Conservation (phyloP, 2,113 vertebrate species). For the Myiopsitta monachus region DNA sequence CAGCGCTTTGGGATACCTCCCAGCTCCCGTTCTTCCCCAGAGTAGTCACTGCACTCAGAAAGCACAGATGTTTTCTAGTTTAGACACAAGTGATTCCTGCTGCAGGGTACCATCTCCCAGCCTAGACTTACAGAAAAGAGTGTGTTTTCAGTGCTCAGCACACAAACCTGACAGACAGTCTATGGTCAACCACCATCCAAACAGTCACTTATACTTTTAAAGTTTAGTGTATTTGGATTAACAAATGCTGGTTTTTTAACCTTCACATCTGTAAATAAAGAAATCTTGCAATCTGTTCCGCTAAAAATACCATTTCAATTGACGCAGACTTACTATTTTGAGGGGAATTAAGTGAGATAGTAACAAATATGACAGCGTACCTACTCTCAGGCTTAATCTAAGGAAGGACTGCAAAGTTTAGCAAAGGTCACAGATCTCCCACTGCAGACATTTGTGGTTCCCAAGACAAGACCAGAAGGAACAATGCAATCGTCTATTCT, state of each 20-base stretch:
- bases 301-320: background rate
- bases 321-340: background rate
- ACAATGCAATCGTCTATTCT: background rate
- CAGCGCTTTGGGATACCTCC: background rate
- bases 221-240: background rate
- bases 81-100: background rate
- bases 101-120: background rate
- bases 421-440: background rate
- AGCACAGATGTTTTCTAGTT: background rate
- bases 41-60: background rate
- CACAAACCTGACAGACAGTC: background rate
- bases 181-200: background rate
- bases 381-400: background rate
- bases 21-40: fast-evolving
- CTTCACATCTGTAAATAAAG: background rate
- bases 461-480: background rate
- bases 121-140: background rate
- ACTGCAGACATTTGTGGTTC: background rate
- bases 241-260: background rate
- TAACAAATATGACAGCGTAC: background rate
- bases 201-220: background rate
- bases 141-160: fast-evolving
- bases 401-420: background rate
- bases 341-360: background rate
- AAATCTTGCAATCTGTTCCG: background rate